Evolutionary conservation across 2,888 invertebrate species (phyloP), one percentile per base, ranked within the genome.

Genomic region (Aromia moschata): DNA sequence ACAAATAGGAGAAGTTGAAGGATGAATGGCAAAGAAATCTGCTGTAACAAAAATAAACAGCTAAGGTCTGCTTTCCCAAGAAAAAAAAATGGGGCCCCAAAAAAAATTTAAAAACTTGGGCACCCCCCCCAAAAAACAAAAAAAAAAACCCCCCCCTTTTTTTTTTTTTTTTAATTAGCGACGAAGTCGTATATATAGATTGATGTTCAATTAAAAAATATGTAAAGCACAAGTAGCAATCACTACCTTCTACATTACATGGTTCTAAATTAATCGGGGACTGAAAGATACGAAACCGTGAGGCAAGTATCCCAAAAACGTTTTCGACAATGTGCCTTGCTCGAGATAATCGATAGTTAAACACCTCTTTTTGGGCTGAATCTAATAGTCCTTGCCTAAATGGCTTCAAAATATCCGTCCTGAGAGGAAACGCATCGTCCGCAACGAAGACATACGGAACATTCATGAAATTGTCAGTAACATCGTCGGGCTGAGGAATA

Each of bases 401-500:
- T 7, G 25, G 7, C 7, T 25, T 25, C 7, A 25, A 7, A 3
- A 25, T 25, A 25, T 25, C 11, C 10, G 14, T 37, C 37, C 10
- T 37, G 14, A 37, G 11, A 37, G 14, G 11, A 37, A 37, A 10
- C 14, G 37, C 14, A 37, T 25, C 25, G 7, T 25, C 7, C 4
- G 25, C 25, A 25, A 25, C 7, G 25, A 25, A 25, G 4, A 25
- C 25, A 25, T 25, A 25, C 7, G 25, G 25, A 7, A 25, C 25
- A 7, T 25, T 25, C 4, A 25, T 25, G 25, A 25, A 25, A 25
- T 25, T 25, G 3, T 25, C 25, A 5, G 25, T 5, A 25, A 25
- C 25, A 7, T 25, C 25, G 25, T n/a, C n/a, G n/a, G n/a, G n/a
- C n/a, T n/a, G 25, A 12, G 70, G 68, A 12, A 70, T 46, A 56